Evolutionary conservation across 2,888 invertebrate genomes (phyloP).

Genomic region (Drosophila ezoana): DNA sequence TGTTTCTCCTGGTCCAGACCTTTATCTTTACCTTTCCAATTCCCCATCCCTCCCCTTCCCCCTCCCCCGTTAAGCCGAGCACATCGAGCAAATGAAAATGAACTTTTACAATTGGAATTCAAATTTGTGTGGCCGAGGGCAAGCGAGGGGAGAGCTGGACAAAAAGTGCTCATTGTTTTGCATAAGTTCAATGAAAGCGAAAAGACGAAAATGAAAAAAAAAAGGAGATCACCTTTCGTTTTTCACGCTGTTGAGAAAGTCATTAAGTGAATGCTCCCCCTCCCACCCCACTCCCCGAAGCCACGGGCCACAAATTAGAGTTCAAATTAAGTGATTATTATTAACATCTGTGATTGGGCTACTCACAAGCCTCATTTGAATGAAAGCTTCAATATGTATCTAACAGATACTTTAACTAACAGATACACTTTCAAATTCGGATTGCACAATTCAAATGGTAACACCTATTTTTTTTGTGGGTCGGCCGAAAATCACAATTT

Average conservation of each 20-base stretch:
- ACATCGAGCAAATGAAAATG: constrained; percentile 55
- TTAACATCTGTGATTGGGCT: constrained; percentile 56
- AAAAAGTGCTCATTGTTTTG: constrained; percentile 69
- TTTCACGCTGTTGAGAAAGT: constrained; percentile 69
- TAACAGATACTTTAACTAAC: background rate
- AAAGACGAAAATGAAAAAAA: constrained; percentile 32
- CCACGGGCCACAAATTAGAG: constrained; percentile 58
- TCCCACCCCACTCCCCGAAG: too few relatives aligned
- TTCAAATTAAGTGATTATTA: constrained; percentile 79
- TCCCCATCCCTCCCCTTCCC: too few relatives aligned
- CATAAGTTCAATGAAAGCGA: constrained; percentile 68
- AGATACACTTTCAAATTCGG: constrained; percentile 23
- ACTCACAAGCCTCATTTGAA: constrained; percentile 53
- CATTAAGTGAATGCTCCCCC: constrained; percentile 66
- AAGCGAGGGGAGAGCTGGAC: constrained; percentile 22
- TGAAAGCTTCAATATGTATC: constrained; percentile 53
- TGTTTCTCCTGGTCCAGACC: constrained; percentile 14
- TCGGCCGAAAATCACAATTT: constrained; percentile 57
- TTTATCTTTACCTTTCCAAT: constrained; percentile 25
- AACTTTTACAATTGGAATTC: constrained; percentile 68
- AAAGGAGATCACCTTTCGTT: constrained; percentile 74
- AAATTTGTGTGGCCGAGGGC: constrained; percentile 36
- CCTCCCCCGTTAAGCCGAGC: constrained; percentile 11
- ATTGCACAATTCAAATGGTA: constrained; percentile 40
- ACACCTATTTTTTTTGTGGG: background rate